Evolutionary conservation across 1,140 invertebrate genomes (phyloP).

Genomic region (Danaus melanippus): DNA sequence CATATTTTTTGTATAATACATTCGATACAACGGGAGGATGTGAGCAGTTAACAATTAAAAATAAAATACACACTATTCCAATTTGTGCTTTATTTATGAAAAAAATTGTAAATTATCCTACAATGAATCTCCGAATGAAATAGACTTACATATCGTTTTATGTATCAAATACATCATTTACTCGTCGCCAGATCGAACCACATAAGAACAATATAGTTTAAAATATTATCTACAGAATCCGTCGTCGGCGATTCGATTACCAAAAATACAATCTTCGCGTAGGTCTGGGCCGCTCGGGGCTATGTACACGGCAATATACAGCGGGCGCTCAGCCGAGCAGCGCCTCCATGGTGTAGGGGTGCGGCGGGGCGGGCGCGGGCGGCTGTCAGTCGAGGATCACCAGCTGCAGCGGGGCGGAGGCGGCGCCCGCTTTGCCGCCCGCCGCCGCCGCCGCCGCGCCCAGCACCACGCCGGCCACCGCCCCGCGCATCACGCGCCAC

Average conservation of each 20-base stretch:
- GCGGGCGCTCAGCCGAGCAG: slow-evolving; percentile 71
- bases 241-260: slow-evolving; percentile 65
- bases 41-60: slow-evolving; percentile 25
- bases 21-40: no score
- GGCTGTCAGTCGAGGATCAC: slow-evolving; percentile 80
- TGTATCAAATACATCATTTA: slow-evolving; percentile 71
- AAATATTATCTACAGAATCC: slow-evolving; percentile 72
- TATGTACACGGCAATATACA: slow-evolving; percentile 57
- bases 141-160: slow-evolving; percentile 73
- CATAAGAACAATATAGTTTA: slow-evolving; percentile 71
- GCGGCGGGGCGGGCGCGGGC: slow-evolving; percentile 65
- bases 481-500: slow-evolving; percentile 79
- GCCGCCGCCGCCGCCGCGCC: slow-evolving; percentile 46
- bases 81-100: slow-evolving; percentile 75
- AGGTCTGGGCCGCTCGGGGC: slow-evolving; percentile 24
- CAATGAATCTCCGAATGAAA: slow-evolving; percentile 73
- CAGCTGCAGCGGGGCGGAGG: slow-evolving; percentile 72
- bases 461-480: slow-evolving; percentile 79
- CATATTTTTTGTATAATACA: no score
- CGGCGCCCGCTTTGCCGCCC: slow-evolving; percentile 51
- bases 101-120: slow-evolving; percentile 75
- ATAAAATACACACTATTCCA: slow-evolving; percentile 58
- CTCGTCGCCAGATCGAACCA: slow-evolving; percentile 69
- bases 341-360: slow-evolving; percentile 76
- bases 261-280: slow-evolving; percentile 66